phyloP scores from a whole-genome alignment of 37 sponge, comb jelly and placozoan species.

The Ephydatia muelleri region DNA sequence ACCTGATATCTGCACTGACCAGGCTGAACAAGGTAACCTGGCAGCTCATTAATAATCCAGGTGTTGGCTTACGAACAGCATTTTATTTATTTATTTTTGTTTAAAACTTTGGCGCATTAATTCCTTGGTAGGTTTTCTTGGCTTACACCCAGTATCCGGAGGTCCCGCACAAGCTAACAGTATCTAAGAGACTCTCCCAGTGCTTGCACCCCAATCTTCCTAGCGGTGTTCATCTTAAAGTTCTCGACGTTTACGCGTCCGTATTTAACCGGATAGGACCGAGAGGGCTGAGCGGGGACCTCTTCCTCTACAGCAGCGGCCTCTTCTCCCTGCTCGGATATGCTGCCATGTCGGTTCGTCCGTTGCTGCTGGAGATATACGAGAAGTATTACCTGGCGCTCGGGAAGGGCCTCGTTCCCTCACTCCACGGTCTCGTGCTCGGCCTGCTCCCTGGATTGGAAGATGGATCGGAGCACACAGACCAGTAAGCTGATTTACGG shows the following conservation, averaged over 20 bases:
- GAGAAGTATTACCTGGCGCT: conserved; percentile 79
- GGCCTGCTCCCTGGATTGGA: conserved; percentile 88
- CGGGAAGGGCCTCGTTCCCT: conserved; percentile 65
- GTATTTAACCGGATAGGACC: conserved; percentile 80
- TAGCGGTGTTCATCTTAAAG: conserved; percentile 84
- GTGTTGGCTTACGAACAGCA: not conserved
- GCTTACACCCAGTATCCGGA: conserved; percentile 76
- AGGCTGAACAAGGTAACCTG: conserved; percentile 73
- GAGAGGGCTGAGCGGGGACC: conserved; percentile 58
- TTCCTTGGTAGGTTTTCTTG: conserved; percentile 61
- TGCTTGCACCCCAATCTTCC: conserved; percentile 93
- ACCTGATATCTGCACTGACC: conserved; percentile 79
- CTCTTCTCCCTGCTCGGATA: conserved; percentile 85
- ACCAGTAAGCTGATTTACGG: not conserved
- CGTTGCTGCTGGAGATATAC: conserved; percentile 74
- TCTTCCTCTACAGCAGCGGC: conserved; percentile 71
- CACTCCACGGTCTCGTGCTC: conserved; percentile 79
- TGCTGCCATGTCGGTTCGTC: conserved; percentile 79
- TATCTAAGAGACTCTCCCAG: conserved; percentile 88
- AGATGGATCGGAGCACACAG: conserved; percentile 76
- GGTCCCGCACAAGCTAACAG: conserved; percentile 70
- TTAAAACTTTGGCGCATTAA: not conserved
- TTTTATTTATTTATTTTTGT: not conserved
- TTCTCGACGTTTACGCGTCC: conserved; percentile 73
- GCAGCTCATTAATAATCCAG: too few species aligned